Percentiles rank a stretch among this genome's conserved stretches.
These are phyloP conservation scores for Tretioscincus oriximinensis DNA, from an alignment of 2,113 vertebrate species.

Conservation along the genomic window DNA sequence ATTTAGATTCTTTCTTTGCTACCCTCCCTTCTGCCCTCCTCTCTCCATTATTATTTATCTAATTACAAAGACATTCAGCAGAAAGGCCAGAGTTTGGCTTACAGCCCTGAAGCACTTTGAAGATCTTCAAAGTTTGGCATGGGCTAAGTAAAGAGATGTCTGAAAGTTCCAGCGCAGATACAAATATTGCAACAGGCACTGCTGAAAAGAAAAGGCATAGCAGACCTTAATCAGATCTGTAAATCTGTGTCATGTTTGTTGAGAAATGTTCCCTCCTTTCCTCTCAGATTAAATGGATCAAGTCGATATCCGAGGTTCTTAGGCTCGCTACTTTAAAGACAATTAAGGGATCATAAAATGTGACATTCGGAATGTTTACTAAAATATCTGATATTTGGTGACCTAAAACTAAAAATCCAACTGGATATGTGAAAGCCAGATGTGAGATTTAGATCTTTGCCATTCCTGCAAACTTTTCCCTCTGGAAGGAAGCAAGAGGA, in stretches of 20 bases:
- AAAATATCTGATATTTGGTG: background rate
- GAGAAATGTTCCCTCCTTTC: background rate
- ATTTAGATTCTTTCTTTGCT: slow-evolving; percentile 61
- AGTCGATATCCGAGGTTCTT: background rate
- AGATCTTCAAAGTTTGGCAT: slow-evolving; percentile 31
- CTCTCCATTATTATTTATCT: slow-evolving; percentile 70
- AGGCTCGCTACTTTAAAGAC: background rate
- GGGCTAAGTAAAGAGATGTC: background rate
- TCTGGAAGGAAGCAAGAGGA: background rate
- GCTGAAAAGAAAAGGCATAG: background rate
- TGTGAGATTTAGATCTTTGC: background rate
- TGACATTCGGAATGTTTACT: background rate
- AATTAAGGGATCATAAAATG: background rate
- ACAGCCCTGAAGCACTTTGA: slow-evolving; percentile 60
- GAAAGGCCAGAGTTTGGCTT: slow-evolving; percentile 55
- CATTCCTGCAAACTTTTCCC: background rate
- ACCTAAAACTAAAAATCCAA: background rate
- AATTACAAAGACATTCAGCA: slow-evolving; percentile 72
- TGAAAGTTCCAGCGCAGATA: background rate
- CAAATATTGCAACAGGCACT: slow-evolving; percentile 11
- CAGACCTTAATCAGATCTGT: background rate
- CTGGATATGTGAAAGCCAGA: background rate
- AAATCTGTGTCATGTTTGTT: background rate
- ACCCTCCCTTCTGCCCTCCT: background rate
- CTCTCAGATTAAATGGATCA: slow-evolving; percentile 2